Base-by-base conservation (phyloP, 2,113 vertebrate species). In the Otis tarda region DNA sequence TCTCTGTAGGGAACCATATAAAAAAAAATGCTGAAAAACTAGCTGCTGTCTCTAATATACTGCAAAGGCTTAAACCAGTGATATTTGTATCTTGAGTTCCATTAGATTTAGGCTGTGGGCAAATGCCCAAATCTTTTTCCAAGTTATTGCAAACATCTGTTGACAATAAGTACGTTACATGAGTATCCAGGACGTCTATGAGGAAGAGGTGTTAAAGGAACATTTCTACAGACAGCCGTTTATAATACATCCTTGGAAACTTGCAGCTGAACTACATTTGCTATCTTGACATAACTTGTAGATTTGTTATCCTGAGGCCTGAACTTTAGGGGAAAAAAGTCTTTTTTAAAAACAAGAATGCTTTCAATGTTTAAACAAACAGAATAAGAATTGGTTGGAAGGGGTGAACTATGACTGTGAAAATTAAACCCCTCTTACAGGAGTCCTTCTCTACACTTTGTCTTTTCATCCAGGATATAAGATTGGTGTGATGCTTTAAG, bases 211-310 rank as follows among this genome's bases (percentile, higher is more conserved):
- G 43, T 43, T 56, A 35, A 82, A 94, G 63, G 6, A 65, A 67
- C 31, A 60, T 64, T 79, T 82, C 60, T 31, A 28, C 56, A 91
- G 64, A 91, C 16, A 64, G 14, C n/a, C 91, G 70, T 69, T 89
- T 21, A 41, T 57, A 61, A 52, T 37, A 49, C 14, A 60, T 31
- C 47, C 45, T 11, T 43, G 71, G 81, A 94, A 93, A 77, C 12
- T 25, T 12, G 50, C 61, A 91, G 85, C 71, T 92, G 52, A 96
- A 91, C 57, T 55, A 18, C 28, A 73, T 87, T 97, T 94, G 65
- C 92, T 91, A 59, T 50, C 53, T 67, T 78, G 2, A 25, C 24
- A 24, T 75, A 93, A 97, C 73, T 77, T 89, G 77, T n/a, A 85
- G 50, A 53, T 56, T 41, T 87, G 75, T 91, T 96, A 87, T 79